These are phyloP conservation scores for Fulica atra DNA, from an alignment of 2,113 vertebrate genomes.

Conservation along the genomic window DNA sequence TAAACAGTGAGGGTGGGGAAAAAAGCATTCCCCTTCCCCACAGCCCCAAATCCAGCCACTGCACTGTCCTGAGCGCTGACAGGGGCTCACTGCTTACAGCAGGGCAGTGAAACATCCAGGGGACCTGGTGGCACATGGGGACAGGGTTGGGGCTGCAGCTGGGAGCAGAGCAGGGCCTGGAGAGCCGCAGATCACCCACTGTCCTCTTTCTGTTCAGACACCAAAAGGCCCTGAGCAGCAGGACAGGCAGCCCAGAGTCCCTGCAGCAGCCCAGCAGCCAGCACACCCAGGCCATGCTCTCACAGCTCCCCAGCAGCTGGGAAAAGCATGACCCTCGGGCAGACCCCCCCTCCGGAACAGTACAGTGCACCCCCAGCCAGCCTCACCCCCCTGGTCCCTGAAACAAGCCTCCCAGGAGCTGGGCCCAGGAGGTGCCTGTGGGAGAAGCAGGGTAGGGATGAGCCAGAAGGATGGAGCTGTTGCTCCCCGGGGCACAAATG, in stretches of 20 bases:
- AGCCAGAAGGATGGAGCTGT: background rate
- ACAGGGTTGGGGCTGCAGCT: background rate
- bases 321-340: conserved; percentile 59
- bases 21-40: background rate
- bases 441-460: background rate
- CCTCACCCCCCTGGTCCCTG: background rate
- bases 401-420: background rate
- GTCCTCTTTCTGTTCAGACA: conserved; percentile 66
- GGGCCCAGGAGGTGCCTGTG: fast-evolving
- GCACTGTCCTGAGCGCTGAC: background rate
- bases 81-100: background rate
- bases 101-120: background rate
- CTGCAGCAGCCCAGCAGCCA: conserved; percentile 69
- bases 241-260: conserved; percentile 73
- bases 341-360: background rate
- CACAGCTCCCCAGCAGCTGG: conserved; percentile 78
- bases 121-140: background rate
- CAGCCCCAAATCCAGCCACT: background rate
- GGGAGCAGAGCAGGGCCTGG: background rate
- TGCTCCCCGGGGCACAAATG: background rate
- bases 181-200: background rate
- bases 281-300: conserved; percentile 72
- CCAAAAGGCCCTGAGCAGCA: conserved; percentile 56
- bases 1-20: background rate
- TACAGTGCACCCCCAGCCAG: background rate